Evolutionary conservation across 1,140 invertebrate genomes (phyloP), one percentile per base, ranked within the genome.

Genomic region (Cydia pomonella): DNA sequence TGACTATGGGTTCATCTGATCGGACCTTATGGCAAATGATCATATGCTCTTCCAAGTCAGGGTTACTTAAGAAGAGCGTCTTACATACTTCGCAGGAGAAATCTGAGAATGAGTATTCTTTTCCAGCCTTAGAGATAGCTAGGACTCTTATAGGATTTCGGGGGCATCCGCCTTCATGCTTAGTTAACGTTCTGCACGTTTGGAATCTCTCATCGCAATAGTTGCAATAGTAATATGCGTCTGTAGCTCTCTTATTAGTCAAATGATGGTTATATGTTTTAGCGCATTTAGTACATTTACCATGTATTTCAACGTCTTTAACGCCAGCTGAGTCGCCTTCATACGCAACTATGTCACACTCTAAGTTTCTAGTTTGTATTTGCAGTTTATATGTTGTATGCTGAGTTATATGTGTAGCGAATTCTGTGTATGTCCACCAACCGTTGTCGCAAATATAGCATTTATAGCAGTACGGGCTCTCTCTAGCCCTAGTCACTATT

Each of bases 361-460:
- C 64, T 12, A 50, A 10, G 3, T 75, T 21, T 13, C 7, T 23
- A 2, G 25, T 27, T 23, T 74, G 44, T 4, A 69, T 69, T 23
- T 53, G 44, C 41, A 75, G 18, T 18, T 18, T 53, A 6, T 7
- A 50, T 2, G 27, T 25, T 9, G 66, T 6, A 18, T 75, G 74
- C 25, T 12, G 10, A 16, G 2, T 10, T n/a, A 75, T 41, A 53
- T 75, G 74, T 12, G 16, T 12, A 2, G 2, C 12, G 18, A 75
- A 75, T 2, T 41, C 63, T 4, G 21, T 33, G 16, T 71, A 29
- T 23, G 64, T 21, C 64, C 63, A 75, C 74, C 74, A 75, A 5
- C 38, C 74, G 4, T 29, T 27, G 13, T 50, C 18, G 47, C 74
- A 75, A 16, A 75, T 53, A 18, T 71, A 71, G 38, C 74, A 75